Percentiles rank a stretch among this genome's conserved stretches.
Conservation (phyloP, 2,797 vertebrate species). For the Pipistrellus pygmaeus region DNA sequence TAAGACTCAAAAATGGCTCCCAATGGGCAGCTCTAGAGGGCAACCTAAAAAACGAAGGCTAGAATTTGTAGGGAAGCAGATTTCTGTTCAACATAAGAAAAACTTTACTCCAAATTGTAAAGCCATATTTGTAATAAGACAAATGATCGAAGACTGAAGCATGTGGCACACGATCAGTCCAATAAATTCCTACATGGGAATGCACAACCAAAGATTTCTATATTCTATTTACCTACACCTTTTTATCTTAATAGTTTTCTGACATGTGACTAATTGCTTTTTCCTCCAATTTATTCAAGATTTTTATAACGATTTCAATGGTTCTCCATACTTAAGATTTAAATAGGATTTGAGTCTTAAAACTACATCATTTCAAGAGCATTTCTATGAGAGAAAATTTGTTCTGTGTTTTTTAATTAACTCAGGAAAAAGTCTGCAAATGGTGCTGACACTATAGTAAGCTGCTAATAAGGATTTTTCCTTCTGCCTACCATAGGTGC, state of each 20-base stretch:
- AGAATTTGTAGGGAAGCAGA: neutral
- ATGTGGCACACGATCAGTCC: neutral
- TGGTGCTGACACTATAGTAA: conserved; percentile 56
- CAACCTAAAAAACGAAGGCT: neutral
- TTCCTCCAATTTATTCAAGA: conserved; percentile 1
- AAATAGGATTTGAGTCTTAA: neutral
- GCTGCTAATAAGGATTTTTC: neutral
- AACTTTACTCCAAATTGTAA: conserved; percentile 3
- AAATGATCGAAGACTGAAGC: neutral
- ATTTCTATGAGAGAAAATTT: neutral
- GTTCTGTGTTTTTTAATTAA: conserved; percentile 19
- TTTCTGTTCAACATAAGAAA: neutral
- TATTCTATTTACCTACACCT: neutral
- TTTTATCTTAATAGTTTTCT: conserved; percentile 31
- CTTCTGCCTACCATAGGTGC: neutral
- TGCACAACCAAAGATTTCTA: conserved; percentile 52
- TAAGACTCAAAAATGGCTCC: conserved; percentile 36
- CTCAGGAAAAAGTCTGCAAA: conserved; percentile 53
- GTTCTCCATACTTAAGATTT: conserved; percentile 20
- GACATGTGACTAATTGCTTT: neutral
- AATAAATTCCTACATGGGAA: neutral
- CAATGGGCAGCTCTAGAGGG: neutral
- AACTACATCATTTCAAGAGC: neutral
- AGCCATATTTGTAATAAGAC: neutral
- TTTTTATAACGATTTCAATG: conserved; percentile 18